Conservation (phyloP, 1,140 invertebrate species). For the Lordiphosa mommai region DNA sequence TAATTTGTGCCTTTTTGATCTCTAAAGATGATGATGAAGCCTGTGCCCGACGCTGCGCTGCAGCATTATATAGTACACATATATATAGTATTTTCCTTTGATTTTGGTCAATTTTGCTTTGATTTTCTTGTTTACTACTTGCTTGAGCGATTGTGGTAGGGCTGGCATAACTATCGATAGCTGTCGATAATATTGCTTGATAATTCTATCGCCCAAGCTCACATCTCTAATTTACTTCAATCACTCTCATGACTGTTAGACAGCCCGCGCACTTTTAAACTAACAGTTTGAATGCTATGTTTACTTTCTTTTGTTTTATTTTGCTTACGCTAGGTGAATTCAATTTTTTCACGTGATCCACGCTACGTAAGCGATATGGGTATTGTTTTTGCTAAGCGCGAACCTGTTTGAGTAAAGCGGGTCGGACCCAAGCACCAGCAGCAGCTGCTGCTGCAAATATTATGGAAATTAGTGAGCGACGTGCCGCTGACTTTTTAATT, state of each 20-base stretch:
- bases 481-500: conserved; percentile 52
- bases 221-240: no score
- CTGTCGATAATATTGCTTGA: no score
- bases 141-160: neutral
- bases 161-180: neutral
- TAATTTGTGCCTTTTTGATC: neutral
- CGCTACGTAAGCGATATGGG: conserved; percentile 32
- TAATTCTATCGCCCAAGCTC: no score
- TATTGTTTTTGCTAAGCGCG: conserved; percentile 44
- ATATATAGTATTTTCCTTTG: neutral
- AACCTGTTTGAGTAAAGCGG: conserved; percentile 70
- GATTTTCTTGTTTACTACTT: neutral
- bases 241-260: conserved; percentile 11
- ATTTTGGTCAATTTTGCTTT: neutral
- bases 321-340: conserved; percentile 21
- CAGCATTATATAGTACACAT: neutral
- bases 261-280: no score
- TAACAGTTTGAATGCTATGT: conserved; percentile 23
- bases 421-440: conserved; percentile 41
- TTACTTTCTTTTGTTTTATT: conserved; percentile 39
- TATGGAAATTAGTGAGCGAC: conserved; percentile 53
- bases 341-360: conserved; percentile 64
- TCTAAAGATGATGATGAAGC: no score
- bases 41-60: no score
- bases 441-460: conserved; percentile 49